These are phyloP conservation scores for Drosophila seguyi DNA, from an alignment of 1,140 invertebrate genomes.

Conservation along the genomic window DNA sequence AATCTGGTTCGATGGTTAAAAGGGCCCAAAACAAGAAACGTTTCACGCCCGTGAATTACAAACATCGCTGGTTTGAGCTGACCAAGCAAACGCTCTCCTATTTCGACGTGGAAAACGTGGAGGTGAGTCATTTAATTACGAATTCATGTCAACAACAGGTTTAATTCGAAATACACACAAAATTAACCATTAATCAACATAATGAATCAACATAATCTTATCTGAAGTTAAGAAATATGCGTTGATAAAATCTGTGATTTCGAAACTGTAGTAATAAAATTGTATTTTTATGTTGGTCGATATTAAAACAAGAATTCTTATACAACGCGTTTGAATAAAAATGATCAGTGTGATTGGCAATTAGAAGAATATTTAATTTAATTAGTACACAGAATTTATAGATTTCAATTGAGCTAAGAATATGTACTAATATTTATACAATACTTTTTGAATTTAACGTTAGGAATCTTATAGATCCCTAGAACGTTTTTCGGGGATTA, in stretches of 20 bases:
- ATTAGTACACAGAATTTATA: not conserved
- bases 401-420: not conserved
- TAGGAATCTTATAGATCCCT: no score
- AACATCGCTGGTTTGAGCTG: constrained; percentile 93
- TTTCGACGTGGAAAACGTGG: constrained; percentile 91
- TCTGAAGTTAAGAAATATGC: not conserved
- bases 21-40: constrained; percentile 94
- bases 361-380: not conserved
- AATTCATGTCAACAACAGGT: constrained; percentile 20
- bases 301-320: not conserved
- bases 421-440: not conserved
- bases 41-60: constrained; percentile 93
- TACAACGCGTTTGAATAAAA: not conserved
- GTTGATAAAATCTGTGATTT: not conserved
- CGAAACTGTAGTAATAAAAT: not conserved
- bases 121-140: constrained; percentile 87
- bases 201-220: constrained; percentile 25
- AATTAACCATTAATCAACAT: constrained; percentile 6
- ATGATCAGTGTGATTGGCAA: not conserved
- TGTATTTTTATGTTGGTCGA: not conserved
- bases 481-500: no score
- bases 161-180: constrained; percentile 19
- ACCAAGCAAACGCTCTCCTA: constrained; percentile 91
- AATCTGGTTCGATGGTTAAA: constrained; percentile 93
- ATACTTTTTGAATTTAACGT: no score